phyloP scores from a whole-genome alignment of 2,888 invertebrate genomes.

The Petrolisthes cinctipes region DNA sequence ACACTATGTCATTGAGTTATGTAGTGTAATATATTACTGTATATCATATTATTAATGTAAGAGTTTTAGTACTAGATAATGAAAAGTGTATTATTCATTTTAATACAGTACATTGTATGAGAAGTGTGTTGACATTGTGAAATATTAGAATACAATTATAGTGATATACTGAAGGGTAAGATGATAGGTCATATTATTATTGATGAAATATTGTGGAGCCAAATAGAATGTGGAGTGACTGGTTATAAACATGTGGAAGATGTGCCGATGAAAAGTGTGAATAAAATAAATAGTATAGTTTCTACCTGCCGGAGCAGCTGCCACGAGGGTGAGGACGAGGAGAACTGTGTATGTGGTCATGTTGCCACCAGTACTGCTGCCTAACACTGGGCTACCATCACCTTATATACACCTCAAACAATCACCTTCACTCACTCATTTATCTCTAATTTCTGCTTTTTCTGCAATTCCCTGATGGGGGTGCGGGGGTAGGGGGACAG shows the following conservation, averaged over 20 bases:
- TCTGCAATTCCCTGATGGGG: too few species aligned
- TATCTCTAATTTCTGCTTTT: too few species aligned
- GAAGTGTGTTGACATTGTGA: background rate
- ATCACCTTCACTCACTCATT: too few species aligned
- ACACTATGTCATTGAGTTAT: too few species aligned
- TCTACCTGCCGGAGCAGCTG: constrained; percentile 19
- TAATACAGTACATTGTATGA: background rate
- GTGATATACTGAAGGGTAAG: background rate
- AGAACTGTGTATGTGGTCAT: constrained; percentile 22
- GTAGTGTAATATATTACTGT: too few species aligned
- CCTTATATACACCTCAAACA: background rate
- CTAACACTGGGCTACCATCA: too few species aligned
- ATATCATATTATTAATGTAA: too few species aligned
- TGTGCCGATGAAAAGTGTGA: background rate
- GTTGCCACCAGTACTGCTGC: constrained; percentile 13
- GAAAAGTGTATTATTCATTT: too few species aligned
- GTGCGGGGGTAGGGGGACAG: too few species aligned
- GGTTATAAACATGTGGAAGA: background rate
- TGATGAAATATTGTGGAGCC: too few species aligned
- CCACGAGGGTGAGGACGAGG: constrained; percentile 32
- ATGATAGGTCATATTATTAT: too few species aligned
- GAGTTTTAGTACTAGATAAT: too few species aligned
- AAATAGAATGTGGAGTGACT: background rate
- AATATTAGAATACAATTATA: background rate
- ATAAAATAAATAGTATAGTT: background rate